Percentiles rank a stretch among this genome's conserved stretches.
These are phyloP conservation scores for Eristalis arbustorum DNA, from an alignment of 2,888 invertebrate genomes.

Conservation along the genomic window DNA sequence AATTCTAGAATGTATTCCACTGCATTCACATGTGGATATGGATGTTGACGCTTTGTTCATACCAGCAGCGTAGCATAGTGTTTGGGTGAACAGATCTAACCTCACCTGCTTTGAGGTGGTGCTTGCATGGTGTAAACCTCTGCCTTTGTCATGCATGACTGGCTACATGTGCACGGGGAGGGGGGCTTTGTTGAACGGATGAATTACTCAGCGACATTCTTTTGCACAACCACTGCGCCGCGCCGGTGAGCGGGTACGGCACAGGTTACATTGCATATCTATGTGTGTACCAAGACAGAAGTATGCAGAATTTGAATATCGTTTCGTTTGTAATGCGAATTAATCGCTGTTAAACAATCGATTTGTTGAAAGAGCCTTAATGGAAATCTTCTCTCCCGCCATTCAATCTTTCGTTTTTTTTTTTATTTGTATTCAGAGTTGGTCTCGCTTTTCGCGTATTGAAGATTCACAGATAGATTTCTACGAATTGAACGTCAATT, in stretches of 20 bases:
- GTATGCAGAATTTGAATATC: slow-evolving; percentile 46
- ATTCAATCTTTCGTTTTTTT: not conserved
- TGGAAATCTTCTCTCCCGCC: slow-evolving; percentile 21
- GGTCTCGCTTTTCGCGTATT: not conserved
- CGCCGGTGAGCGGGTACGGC: not conserved
- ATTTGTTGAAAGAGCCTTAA: slow-evolving; percentile 48
- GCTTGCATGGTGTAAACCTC: slow-evolving; percentile 25
- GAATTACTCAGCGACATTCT: slow-evolving; percentile 64
- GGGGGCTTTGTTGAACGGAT: slow-evolving; percentile 33
- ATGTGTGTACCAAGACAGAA: not conserved
- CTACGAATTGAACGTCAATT: not conserved
- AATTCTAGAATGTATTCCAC: slow-evolving; percentile 14
- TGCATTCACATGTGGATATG: not conserved
- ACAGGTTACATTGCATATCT: slow-evolving; percentile 21
- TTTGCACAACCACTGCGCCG: slow-evolving; percentile 33
- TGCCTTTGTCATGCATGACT: slow-evolving; percentile 55
- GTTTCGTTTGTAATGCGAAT: slow-evolving; percentile 55
- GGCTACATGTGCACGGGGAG: slow-evolving; percentile 9
- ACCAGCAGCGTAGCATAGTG: not conserved
- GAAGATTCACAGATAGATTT: not conserved
- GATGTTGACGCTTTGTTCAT: not conserved
- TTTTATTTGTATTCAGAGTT: slow-evolving; percentile 38
- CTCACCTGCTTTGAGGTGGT: slow-evolving; percentile 47
- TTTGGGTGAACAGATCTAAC: slow-evolving; percentile 41
- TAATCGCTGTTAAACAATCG: slow-evolving; percentile 61